Evolutionary conservation across 2,797 vertebrate genomes (phyloP).

Genomic region (Labroides dimidiatus): DNA sequence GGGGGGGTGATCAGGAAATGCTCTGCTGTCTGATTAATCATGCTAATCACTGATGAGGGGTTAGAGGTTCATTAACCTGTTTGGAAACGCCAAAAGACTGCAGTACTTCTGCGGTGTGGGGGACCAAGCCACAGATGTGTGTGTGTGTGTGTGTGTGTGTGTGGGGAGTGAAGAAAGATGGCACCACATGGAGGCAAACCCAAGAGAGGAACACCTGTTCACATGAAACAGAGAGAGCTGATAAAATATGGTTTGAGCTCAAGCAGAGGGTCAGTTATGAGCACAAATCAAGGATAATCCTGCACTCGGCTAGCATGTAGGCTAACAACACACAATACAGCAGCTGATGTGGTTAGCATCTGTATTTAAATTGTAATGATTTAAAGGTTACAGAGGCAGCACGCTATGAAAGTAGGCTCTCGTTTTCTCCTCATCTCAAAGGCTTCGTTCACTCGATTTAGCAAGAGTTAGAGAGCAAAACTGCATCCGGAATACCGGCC

Average conservation of each 20-base stretch:
- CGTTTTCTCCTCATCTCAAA: conserved; percentile 30
- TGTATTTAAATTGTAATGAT: conserved; percentile 62
- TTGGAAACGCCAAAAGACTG: conserved; percentile 58
- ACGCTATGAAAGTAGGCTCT: conserved; percentile 11
- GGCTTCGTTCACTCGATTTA: conserved; percentile 22
- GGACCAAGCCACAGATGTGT: conserved; percentile 48
- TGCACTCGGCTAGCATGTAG: conserved; percentile 41
- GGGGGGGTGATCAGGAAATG: conserved; percentile 39
- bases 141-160: too few relatives aligned
- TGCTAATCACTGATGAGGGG: conserved; percentile 77
- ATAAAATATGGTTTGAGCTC: conserved; percentile 43
- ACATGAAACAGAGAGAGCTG: conserved; percentile 25
- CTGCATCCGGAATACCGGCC: too few relatives aligned
- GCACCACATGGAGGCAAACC: conserved; percentile 29
- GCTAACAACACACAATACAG: conserved; percentile 50
- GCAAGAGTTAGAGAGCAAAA: conserved; percentile 27
- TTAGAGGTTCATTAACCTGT: conserved; percentile 81
- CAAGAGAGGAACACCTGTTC: conserved; percentile 46
- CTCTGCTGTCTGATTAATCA: conserved; percentile 79
- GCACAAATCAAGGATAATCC: conserved; percentile 40
- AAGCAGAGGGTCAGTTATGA: conserved; percentile 43
- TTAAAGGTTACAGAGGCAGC: conserved; percentile 58
- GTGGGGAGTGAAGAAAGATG: conserved; percentile 6
- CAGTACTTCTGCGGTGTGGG: conserved; percentile 32
- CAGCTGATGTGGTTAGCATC: conserved; percentile 44